Evolutionary conservation across 1,140 invertebrate species (phyloP).

Genomic region (Leptoteleia sp.): DNA sequence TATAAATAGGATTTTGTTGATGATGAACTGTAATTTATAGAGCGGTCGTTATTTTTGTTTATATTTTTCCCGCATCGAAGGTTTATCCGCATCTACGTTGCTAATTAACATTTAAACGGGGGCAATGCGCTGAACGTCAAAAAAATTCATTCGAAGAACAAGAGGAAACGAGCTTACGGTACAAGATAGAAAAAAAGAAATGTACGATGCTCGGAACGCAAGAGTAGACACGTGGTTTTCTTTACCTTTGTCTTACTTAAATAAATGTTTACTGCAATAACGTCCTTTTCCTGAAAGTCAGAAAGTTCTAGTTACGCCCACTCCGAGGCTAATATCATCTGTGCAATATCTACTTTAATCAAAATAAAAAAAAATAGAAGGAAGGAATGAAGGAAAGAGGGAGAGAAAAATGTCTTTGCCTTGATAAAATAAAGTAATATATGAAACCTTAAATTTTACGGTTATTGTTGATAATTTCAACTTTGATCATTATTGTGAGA

Average conservation of each 20-base stretch:
- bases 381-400: constrained; percentile 2
- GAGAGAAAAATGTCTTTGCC: constrained; percentile 9
- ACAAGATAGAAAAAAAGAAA: constrained; percentile 20
- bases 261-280: constrained; percentile 64
- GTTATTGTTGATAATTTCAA: constrained; percentile 30
- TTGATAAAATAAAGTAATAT: constrained; percentile 35
- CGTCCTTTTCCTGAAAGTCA: constrained; percentile 47
- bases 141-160: constrained; percentile 30
- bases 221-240: constrained; percentile 58
- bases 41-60: constrained; percentile 20
- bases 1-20: constrained; percentile 50
- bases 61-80: constrained; percentile 11
- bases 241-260: constrained; percentile 59
- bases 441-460: constrained; percentile 36
- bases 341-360: constrained; percentile 57
- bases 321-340: constrained; percentile 51
- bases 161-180: not conserved
- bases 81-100: constrained; percentile 13
- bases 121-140: constrained; percentile 36
- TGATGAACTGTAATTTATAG: constrained; percentile 44
- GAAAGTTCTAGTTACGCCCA: constrained; percentile 33
- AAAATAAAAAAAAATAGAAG: constrained; percentile 36
- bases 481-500: constrained; percentile 17
- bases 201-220: constrained; percentile 16
- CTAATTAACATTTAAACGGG: constrained; percentile 43